Evolutionary conservation across 2,797 vertebrate genomes (phyloP).

Genomic region (Rhyacichthys aspro): DNA sequence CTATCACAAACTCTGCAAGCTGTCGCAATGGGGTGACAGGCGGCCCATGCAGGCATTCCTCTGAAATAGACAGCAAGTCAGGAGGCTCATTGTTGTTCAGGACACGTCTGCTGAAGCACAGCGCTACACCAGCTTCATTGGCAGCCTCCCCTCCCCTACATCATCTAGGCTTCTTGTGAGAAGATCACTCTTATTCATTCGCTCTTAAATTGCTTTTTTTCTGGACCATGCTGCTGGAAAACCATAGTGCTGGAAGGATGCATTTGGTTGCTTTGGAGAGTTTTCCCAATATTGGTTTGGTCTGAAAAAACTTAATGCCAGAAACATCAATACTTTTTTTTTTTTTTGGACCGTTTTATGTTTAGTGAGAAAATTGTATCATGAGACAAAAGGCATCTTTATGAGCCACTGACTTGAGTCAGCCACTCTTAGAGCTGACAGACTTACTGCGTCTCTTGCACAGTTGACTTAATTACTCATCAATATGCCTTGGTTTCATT

Average conservation of each 20-base stretch:
- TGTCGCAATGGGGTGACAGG: constrained; percentile 66
- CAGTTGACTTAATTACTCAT: constrained; percentile 74
- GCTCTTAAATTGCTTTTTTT: constrained; percentile 66
- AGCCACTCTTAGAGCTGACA: constrained; percentile 29
- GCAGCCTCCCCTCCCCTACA: constrained; percentile 42
- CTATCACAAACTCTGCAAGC: constrained; percentile 74
- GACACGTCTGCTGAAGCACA: constrained; percentile 62
- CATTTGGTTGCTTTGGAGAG: constrained; percentile 45
- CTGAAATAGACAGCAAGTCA: constrained; percentile 67
- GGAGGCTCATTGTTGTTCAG: constrained; percentile 68
- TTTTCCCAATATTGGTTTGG: constrained; percentile 48
- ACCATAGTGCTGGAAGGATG: constrained; percentile 37
- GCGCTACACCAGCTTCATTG: constrained; percentile 39
- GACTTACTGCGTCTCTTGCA: constrained; percentile 42
- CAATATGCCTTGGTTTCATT: constrained; percentile 64
- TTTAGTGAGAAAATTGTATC: constrained; percentile 37
- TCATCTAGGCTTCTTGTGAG: constrained; percentile 47
- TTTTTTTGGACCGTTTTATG: constrained; percentile 39
- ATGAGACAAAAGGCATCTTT: constrained; percentile 50
- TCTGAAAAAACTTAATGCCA: constrained; percentile 41
- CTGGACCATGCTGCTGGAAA: constrained; percentile 37
- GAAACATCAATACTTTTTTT: constrained; percentile 5
- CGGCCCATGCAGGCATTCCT: constrained; percentile 44
- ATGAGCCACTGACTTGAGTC: constrained; percentile 49
- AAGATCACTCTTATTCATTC: constrained; percentile 55